Conservation (phyloP, 1,140 invertebrate genomes). For the Liolophura sinensis region DNA sequence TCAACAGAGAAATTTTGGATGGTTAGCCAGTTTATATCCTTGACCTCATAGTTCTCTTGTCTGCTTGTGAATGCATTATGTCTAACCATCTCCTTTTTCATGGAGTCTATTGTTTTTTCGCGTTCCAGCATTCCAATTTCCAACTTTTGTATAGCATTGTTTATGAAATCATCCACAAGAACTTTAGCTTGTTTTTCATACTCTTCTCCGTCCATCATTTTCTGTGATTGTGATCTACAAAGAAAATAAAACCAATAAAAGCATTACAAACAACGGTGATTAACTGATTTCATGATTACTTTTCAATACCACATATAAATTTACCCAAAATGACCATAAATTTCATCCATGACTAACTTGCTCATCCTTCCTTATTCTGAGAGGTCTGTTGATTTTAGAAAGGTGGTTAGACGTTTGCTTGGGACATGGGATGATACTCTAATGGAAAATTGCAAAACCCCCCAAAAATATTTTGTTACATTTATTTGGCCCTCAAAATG, state of each 20-base stretch:
- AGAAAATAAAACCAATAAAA: neutral
- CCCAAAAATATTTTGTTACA: too few relatives aligned
- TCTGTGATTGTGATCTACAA: too few relatives aligned
- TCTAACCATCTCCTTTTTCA: slow-evolving; percentile 33
- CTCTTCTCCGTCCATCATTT: slow-evolving; percentile 22
- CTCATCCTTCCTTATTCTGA: too few relatives aligned
- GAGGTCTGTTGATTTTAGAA: too few relatives aligned
- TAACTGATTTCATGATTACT: neutral
- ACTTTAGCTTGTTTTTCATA: slow-evolving; percentile 36
- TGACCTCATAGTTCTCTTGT: slow-evolving; percentile 48
- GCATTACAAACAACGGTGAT: neutral
- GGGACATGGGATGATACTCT: too few relatives aligned
- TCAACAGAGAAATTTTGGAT: slow-evolving; percentile 50
- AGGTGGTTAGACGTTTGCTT: too few relatives aligned
- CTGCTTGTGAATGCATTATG: slow-evolving; percentile 29
- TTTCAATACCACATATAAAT: neutral
- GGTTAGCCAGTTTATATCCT: slow-evolving; percentile 55
- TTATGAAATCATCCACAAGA: slow-evolving; percentile 38
- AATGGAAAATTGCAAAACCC: too few relatives aligned
- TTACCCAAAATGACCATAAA: too few relatives aligned
- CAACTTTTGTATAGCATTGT: slow-evolving; percentile 42
- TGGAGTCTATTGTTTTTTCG: slow-evolving; percentile 42
- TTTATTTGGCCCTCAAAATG: too few relatives aligned
- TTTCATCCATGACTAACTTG: too few relatives aligned
- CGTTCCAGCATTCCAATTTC: slow-evolving; percentile 42